Evolutionary conservation across 2,113 vertebrate genomes (phyloP).

Genomic region (Tylochromis polylepis): DNA sequence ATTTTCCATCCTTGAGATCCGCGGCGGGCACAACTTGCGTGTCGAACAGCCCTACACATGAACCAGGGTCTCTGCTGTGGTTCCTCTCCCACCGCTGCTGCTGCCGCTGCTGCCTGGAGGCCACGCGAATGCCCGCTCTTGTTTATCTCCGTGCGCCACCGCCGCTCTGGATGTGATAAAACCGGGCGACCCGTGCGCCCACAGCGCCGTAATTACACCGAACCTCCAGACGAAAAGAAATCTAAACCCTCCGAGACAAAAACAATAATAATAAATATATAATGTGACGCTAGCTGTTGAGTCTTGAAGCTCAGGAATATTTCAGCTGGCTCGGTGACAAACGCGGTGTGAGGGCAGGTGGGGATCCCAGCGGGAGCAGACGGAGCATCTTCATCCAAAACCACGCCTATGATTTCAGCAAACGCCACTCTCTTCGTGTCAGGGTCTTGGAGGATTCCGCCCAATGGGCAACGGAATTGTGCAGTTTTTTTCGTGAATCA

Average conservation of each 20-base stretch:
- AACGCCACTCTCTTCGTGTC: neutral
- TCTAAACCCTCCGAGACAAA: neutral
- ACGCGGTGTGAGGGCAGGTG: conserved; percentile 59
- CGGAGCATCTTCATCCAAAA: conserved; percentile 64
- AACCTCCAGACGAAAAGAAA: neutral
- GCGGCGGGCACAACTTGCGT: conserved; percentile 40
- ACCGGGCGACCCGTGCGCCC: neutral
- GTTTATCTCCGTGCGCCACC: conserved; percentile 20
- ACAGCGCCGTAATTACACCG: neutral
- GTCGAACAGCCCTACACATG: conserved; percentile 45
- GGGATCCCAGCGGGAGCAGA: conserved; percentile 65
- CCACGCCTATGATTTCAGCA: conserved; percentile 59
- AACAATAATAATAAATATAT: neutral
- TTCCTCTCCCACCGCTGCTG: neutral
- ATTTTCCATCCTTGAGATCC: conserved; percentile 47
- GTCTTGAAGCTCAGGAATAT: neutral
- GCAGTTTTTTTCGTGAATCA: conserved; percentile 38
- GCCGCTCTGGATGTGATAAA: neutral
- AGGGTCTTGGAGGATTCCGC: conserved; percentile 2
- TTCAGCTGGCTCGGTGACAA: conserved; percentile 41
- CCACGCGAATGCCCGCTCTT: conserved; percentile 26
- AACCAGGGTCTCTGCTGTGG: conserved; percentile 26
- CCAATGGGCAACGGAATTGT: neutral
- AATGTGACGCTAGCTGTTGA: neutral
- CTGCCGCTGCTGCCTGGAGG: conserved; percentile 18